Evolutionary conservation across 2,888 invertebrate genomes (phyloP), one percentile per base, ranked within the genome.

Genomic region (Eupithecia dodoneata): DNA sequence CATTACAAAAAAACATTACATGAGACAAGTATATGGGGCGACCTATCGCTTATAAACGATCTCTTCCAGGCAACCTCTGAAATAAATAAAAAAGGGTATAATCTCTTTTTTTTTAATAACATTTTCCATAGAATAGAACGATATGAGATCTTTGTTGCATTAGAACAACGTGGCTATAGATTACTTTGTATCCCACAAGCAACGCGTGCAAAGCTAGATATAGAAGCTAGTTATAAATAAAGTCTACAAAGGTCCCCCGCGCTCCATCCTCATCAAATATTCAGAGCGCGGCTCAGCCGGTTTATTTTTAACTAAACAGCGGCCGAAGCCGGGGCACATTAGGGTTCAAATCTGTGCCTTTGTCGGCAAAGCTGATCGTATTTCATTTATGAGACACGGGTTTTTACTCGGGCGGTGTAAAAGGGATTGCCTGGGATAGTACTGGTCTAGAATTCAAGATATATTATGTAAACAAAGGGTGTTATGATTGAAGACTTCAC

Each of bases 271-370:
- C 75, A 83, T 83, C 82, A 82, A 81, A 82, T 81, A 84, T 84
- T 83, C 84, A 81, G 80, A 76, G 77, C 81, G 79, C 76, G 82
- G 63, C 18, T 63, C 63, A 30, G 63, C 12, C 63, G 63, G 82
- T 80, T 83, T 83, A 83, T 84, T 83, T 84, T 84, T 82, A 81
- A 82, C 80, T 81, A 77, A 83, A 83, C 79, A 78, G 76, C 79
- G 71, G 78, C 76, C 81, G 80, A 81, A 82, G 80, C 81, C 81
- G 78, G 78, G 82, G 80, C 67, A 71, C 79, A 76, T 79, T 79
- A 76, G 71, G 72, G 76, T 79, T 79, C 72, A 74, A 79, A 79
- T 78, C 74, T 72, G 73, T 71, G 73, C 74, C 72, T 71, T 74
- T 71, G 71, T 73, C 71, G 55, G 71, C 69, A 49, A 73, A 76